Evolutionary conservation across 2,113 vertebrate genomes (phyloP).

Genomic region (Seriola aureovittata): DNA sequence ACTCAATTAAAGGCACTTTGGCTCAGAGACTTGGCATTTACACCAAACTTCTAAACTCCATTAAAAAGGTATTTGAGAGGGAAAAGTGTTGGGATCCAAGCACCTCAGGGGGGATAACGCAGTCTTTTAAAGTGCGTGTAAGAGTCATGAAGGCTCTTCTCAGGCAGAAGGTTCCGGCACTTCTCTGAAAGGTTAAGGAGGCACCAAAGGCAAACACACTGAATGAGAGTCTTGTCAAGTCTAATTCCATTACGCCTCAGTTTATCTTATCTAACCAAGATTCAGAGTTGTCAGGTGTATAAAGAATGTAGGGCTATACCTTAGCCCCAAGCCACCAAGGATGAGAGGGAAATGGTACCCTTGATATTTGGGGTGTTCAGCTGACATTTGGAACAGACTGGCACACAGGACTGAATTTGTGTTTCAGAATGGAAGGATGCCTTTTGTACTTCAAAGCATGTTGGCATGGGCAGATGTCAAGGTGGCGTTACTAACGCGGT

Average conservation of each 20-base stretch:
- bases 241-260: slow-evolving; percentile 80
- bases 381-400: slow-evolving; percentile 76
- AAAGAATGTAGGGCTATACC: slow-evolving; percentile 71
- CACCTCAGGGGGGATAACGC: slow-evolving; percentile 70
- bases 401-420: slow-evolving; percentile 59
- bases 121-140: slow-evolving; percentile 73
- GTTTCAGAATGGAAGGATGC: slow-evolving; percentile 50
- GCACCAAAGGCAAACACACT: slow-evolving; percentile 82
- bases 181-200: slow-evolving; percentile 84
- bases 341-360: slow-evolving; percentile 66
- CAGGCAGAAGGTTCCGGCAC: slow-evolving; percentile 71
- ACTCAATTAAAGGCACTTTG: slow-evolving; percentile 86
- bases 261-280: slow-evolving; percentile 82
- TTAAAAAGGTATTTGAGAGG: slow-evolving; percentile 85
- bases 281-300: slow-evolving; percentile 74
- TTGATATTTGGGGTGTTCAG: slow-evolving; percentile 79
- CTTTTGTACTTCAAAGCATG: slow-evolving; percentile 68
- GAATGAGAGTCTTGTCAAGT: slow-evolving; percentile 79
- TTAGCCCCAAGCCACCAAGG: slow-evolving; percentile 69
- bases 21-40: slow-evolving; percentile 85
- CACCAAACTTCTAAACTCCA: slow-evolving; percentile 85
- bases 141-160: slow-evolving; percentile 74
- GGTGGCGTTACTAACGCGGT: slow-evolving; percentile 50
- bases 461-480: slow-evolving; percentile 50
- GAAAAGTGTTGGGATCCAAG: slow-evolving; percentile 76